Evolutionary conservation across 1,140 invertebrate species (phyloP).

Genomic region (Tetraneura akinire): DNA sequence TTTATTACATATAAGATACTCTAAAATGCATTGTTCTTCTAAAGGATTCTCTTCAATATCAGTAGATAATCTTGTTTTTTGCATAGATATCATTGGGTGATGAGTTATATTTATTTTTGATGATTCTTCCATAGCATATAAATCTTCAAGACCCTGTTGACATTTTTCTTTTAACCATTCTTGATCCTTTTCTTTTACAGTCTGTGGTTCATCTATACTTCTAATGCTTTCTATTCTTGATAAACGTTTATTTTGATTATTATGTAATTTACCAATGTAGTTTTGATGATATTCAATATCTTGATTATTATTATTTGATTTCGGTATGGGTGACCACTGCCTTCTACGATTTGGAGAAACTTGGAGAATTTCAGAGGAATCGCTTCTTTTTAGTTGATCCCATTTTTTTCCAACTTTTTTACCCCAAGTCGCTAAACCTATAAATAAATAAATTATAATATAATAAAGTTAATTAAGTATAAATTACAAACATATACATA

Average conservation of each 20-base stretch:
- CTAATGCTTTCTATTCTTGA: constrained; percentile 65
- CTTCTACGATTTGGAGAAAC: constrained; percentile 59
- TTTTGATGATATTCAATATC: constrained; percentile 31
- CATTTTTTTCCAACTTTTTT: constrained; percentile 67
- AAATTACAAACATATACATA: no score
- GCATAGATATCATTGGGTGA: background rate
- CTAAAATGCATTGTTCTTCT: constrained; percentile 55
- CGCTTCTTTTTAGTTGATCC: constrained; percentile 66
- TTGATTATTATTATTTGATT: constrained; percentile 53
- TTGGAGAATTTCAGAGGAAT: constrained; percentile 64
- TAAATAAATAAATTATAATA: background rate
- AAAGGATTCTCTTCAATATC: constrained; percentile 55
- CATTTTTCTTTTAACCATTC: constrained; percentile 58
- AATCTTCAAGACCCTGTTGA: constrained; percentile 57
- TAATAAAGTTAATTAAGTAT: constrained; percentile 1
- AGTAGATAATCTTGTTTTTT: constrained; percentile 19
- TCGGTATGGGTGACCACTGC: constrained; percentile 61
- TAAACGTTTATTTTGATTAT: constrained; percentile 60
- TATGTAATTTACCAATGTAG: constrained; percentile 45
- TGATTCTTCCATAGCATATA: constrained; percentile 56
- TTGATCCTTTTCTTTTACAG: constrained; percentile 48
- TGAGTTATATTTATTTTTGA: constrained; percentile 38
- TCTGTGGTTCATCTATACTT: constrained; percentile 51
- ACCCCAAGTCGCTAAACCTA: constrained; percentile 69
- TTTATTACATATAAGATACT: constrained; percentile 53